Evolutionary conservation across 92 coral and sea anemone species (phyloP).

Genomic region (Heliopora coerulea): DNA sequence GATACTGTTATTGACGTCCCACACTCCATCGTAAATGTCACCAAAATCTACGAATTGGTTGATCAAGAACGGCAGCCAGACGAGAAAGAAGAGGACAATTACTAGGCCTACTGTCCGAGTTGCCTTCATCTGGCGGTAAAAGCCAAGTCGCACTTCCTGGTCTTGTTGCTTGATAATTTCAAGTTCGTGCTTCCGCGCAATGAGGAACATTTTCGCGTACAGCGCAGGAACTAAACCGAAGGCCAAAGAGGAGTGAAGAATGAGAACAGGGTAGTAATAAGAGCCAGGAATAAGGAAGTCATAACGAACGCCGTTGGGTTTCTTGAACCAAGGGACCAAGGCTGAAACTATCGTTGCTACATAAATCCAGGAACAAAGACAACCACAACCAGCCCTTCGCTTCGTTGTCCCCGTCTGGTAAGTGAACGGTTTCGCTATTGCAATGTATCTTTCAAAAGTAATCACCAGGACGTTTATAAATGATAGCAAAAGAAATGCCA

Average conservation of each 20-base stretch:
- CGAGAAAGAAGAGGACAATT: constrained; percentile 3
- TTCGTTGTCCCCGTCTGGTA: not conserved
- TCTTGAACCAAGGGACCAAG: not conserved
- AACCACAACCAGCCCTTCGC: not conserved
- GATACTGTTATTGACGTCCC: not conserved
- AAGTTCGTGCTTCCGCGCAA: not conserved
- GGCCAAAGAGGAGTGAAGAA: not conserved
- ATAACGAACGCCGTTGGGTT: not conserved
- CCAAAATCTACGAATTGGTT: not conserved
- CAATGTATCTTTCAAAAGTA: constrained; percentile 12
- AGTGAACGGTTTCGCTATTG: not conserved
- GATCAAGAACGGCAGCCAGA: constrained; percentile 14
- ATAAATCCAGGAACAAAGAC: constrained; percentile 3
- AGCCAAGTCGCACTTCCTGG: not conserved
- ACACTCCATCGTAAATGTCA: not conserved
- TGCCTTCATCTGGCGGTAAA: constrained; percentile 12
- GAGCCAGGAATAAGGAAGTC: constrained; percentile 8
- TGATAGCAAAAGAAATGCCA: not conserved
- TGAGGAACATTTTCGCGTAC: constrained; percentile 1
- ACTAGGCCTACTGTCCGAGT: constrained; percentile 11
- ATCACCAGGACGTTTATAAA: constrained; percentile 2
- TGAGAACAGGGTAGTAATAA: constrained; percentile 1
- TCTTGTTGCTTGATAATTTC: not conserved
- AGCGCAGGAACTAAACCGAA: not conserved
- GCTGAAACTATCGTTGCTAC: not conserved